Conservation (phyloP, 2,888 invertebrate species). For the Amphipyra tragopoginis region DNA sequence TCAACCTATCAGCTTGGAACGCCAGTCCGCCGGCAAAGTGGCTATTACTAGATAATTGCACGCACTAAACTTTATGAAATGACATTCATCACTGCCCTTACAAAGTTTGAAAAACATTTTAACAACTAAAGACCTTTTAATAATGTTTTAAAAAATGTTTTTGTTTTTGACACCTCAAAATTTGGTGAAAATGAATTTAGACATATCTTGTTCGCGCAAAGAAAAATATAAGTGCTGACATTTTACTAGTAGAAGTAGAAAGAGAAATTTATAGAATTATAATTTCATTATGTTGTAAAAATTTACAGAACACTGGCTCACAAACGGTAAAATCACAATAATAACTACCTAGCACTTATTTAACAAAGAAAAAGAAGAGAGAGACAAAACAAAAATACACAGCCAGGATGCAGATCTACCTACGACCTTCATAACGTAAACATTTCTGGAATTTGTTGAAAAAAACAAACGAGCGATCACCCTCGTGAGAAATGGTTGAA, state of each 20-base stretch:
- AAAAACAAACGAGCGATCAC: slow-evolving; percentile 76
- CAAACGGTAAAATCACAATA: slow-evolving; percentile 19
- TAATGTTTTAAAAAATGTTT: not conserved
- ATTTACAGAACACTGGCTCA: not conserved
- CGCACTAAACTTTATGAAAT: slow-evolving; percentile 76
- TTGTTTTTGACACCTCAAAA: slow-evolving; percentile 6
- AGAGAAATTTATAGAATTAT: slow-evolving; percentile 16
- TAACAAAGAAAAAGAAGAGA: slow-evolving; percentile 32
- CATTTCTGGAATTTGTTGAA: slow-evolving; percentile 83
- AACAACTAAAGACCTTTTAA: slow-evolving; percentile 27
- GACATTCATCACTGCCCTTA: slow-evolving; percentile 73
- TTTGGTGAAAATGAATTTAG: not conserved
- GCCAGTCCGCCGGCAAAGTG: slow-evolving; percentile 70
- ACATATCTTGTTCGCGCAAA: too few relatives aligned
- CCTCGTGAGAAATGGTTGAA: slow-evolving; percentile 82
- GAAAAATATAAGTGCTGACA: not conserved
- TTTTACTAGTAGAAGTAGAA: slow-evolving; percentile 34
- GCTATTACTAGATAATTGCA: slow-evolving; percentile 77
- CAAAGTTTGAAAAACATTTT: slow-evolving; percentile 46
- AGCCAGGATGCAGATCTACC: slow-evolving; percentile 58
- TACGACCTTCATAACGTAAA: slow-evolving; percentile 83
- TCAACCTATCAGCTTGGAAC: slow-evolving; percentile 83
- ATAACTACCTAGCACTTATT: slow-evolving; percentile 28
- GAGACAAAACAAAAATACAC: slow-evolving; percentile 30
- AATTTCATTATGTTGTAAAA: not conserved